phyloP scores from a whole-genome alignment of 2,888 invertebrate genomes.

The Epiblema foenella region DNA sequence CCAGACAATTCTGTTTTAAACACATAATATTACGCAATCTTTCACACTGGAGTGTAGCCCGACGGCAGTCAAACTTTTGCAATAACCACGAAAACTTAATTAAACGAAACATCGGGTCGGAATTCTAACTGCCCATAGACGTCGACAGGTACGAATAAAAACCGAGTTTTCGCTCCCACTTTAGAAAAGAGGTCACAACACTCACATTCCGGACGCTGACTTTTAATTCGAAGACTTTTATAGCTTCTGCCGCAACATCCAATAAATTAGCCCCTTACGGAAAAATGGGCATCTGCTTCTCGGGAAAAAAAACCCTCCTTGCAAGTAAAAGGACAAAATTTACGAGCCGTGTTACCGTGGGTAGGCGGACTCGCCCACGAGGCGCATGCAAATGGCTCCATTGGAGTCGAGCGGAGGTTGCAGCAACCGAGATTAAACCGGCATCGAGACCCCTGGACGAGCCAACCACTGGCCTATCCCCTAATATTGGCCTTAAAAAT shows the following conservation, averaged over 20 bases:
- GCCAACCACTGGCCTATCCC: neutral
- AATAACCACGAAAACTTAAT: constrained; percentile 40
- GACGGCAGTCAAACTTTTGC: constrained; percentile 26
- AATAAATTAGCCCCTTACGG: constrained; percentile 80
- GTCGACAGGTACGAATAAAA: constrained; percentile 48
- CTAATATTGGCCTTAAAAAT: neutral
- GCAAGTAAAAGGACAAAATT: constrained; percentile 82
- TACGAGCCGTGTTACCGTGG: constrained; percentile 81
- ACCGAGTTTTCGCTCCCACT: constrained; percentile 51
- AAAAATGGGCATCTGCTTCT: constrained; percentile 81
- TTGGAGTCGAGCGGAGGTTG: constrained; percentile 69
- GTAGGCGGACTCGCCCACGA: constrained; percentile 79
- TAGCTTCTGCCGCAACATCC: constrained; percentile 72
- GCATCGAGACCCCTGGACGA: constrained; percentile 21
- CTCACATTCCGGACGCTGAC: constrained; percentile 65
- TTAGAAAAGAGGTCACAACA: constrained; percentile 65
- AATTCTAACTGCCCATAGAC: constrained; percentile 43
- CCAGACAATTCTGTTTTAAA: constrained; percentile 61
- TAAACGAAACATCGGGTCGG: constrained; percentile 40
- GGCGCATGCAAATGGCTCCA: constrained; percentile 82
- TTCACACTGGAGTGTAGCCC: constrained; percentile 2
- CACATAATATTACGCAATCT: constrained; percentile 4
- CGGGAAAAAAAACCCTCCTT: constrained; percentile 74
- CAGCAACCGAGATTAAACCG: constrained; percentile 51
- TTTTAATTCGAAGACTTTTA: constrained; percentile 77